Percentiles rank a stretch among this genome's conserved stretches.
Conservation (phyloP, 2,888 invertebrate genomes). For the Ennomos quercinarius region DNA sequence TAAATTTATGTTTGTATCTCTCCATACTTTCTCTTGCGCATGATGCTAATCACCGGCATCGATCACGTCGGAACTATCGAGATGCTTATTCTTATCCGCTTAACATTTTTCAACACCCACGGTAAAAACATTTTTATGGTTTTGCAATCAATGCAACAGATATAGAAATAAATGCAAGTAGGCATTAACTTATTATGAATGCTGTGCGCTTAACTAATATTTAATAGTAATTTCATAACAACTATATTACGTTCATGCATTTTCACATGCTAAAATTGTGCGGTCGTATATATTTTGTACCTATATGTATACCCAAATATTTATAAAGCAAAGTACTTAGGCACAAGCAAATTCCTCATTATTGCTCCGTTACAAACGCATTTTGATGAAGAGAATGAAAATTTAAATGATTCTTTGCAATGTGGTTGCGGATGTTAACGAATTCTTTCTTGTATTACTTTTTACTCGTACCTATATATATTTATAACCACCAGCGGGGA, state of each 20-base stretch:
- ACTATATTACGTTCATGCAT: not conserved
- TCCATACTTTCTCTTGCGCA: slow-evolving; percentile 75
- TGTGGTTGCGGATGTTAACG: slow-evolving; percentile 39
- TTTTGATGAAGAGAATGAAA: slow-evolving; percentile 35
- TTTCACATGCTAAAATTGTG: not conserved
- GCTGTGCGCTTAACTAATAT: slow-evolving; percentile 4
- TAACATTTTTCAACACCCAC: slow-evolving; percentile 67
- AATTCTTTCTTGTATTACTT: slow-evolving; percentile 37
- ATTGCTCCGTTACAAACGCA: slow-evolving; percentile 9
- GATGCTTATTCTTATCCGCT: slow-evolving; percentile 62
- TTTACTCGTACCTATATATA: slow-evolving; percentile 37
- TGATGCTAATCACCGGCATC: slow-evolving; percentile 70
- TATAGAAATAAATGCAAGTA: slow-evolving; percentile 20
- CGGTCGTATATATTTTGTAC: too few species aligned
- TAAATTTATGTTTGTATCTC: slow-evolving; percentile 75
- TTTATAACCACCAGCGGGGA: slow-evolving; percentile 35
- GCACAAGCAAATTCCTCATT: slow-evolving; percentile 4
- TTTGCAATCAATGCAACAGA: slow-evolving; percentile 46
- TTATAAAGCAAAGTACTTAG: slow-evolving; percentile 4
- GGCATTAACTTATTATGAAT: slow-evolving; percentile 10
- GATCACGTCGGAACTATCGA: slow-evolving; percentile 67
- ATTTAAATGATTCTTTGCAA: slow-evolving; percentile 32
- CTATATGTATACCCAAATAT: slow-evolving; percentile 1
- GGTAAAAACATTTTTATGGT: slow-evolving; percentile 40
- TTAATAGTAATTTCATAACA: not conserved